phyloP scores from a whole-genome alignment of 2,888 invertebrate genomes.

The Ischnura elegans region DNA sequence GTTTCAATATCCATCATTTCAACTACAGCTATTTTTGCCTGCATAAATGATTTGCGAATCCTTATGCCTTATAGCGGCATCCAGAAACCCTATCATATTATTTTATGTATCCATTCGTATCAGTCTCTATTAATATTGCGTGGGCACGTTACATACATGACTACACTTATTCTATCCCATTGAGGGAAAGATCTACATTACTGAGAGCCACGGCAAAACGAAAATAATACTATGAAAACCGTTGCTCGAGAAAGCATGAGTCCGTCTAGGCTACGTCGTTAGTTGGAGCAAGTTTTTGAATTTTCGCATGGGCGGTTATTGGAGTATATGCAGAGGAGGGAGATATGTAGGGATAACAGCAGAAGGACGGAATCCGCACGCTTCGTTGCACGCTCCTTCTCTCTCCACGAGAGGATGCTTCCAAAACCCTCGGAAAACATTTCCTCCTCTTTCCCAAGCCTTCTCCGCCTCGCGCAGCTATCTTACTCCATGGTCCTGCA shows the following conservation, averaged over 20 bases:
- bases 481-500: not conserved
- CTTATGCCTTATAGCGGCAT: too few species aligned
- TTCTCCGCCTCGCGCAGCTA: not conserved
- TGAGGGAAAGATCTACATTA: not conserved
- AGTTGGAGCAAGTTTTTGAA: not conserved
- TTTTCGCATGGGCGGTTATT: not conserved
- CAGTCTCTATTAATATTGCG: too few species aligned
- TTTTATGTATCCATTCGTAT: too few species aligned
- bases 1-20: too few species aligned
- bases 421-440: conserved; percentile 21
- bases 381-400: conserved; percentile 36
- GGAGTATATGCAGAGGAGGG: not conserved
- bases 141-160: too few species aligned
- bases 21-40: too few species aligned
- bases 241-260: not conserved
- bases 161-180: too few species aligned
- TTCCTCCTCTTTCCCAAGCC: not conserved
- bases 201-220: not conserved
- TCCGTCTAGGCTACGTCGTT: not conserved
- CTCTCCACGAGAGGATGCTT: not conserved
- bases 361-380: conserved; percentile 23
- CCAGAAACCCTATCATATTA: too few species aligned
- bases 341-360: not conserved
- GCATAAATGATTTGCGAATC: too few species aligned
- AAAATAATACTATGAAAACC: not conserved